These are phyloP conservation scores for Leucoraja ocellata DNA, from an alignment of 2,797 vertebrate genomes.

Conservation along the genomic window DNA sequence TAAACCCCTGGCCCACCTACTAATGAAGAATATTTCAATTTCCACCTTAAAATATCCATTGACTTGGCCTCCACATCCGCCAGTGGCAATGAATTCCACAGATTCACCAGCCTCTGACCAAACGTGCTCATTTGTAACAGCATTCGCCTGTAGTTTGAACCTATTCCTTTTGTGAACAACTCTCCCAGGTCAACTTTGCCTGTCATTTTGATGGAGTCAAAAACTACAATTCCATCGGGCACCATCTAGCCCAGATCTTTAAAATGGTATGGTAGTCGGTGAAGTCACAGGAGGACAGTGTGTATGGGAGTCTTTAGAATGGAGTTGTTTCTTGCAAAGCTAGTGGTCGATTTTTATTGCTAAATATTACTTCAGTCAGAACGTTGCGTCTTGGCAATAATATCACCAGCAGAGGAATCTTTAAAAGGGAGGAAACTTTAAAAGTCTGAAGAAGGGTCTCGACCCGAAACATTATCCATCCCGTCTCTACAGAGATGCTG, in stretches of 20 bases:
- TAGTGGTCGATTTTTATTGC: not conserved
- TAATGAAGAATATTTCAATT: too few species aligned
- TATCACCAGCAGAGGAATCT: not conserved
- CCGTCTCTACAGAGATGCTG: too few species aligned
- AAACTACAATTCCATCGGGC: not conserved
- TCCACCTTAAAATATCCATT: too few species aligned
- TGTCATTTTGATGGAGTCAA: not conserved
- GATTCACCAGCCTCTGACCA: too few species aligned
- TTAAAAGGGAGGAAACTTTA: not conserved
- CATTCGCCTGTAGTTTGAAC: not conserved
- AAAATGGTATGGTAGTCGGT: not conserved
- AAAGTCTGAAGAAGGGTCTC: too few species aligned
- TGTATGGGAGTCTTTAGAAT: constrained; percentile 1
- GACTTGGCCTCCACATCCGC: too few species aligned
- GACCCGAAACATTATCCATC: too few species aligned
- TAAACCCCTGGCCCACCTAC: too few species aligned
- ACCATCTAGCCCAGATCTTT: not conserved
- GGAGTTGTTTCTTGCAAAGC: not conserved
- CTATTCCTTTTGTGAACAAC: not conserved
- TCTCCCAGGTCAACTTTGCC: not conserved
- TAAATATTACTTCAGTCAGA: not conserved
- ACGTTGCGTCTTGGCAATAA: not conserved
- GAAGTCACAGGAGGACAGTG: not conserved
- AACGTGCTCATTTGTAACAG: not conserved
- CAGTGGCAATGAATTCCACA: too few species aligned